Base-by-base conservation (phyloP, 2,888 invertebrate genomes). In the Euproctis similis region DNA sequence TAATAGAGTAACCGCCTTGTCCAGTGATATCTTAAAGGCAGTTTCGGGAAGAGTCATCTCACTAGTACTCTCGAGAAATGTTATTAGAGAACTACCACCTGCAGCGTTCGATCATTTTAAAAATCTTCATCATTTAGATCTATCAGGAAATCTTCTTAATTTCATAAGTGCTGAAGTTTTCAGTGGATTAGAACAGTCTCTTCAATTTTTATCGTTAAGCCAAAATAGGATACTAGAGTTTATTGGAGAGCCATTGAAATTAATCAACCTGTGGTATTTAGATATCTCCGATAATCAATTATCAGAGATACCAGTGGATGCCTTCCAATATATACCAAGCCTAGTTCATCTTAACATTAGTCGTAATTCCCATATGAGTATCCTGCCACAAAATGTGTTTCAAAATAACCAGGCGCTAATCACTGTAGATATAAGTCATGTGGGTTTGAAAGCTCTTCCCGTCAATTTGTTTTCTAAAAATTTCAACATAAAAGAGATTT, bases 1-100 rank as follows among this genome's bases (percentile, higher is more conserved):
- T 66, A 96, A 96, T 69, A 86, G 95, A 44, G 92, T 96, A 3
- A 94, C 94, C 1, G 95, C 94, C 1, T 69, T 95, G 22, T 94
- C 94, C 0, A 89, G 89, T 5, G 94, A 93, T 47, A 90, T 94
- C 35, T 80, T 95, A 1, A 86, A 89, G 35, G 89, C 92, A 0
- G 87, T 93, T 20, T 90, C 92, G 0, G 89, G 90, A 31, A 87
- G 88, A 57, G 89, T 91, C 0, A 89, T 88, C n/a, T 87, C 88
- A 2, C 75, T 96, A 30, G 90, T 92, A 1, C 77, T 96, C 14
- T 91, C 94, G 0, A 88, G 93, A 39, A 96, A 96, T 68, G 90
- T 96, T 2, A 93, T 96, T 18, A 87, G 95, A 26, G 95, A 96
- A 77, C 82, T 96, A 33, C 95, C 95, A 0, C 67, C 90, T 0